Percentiles rank a stretch among this genome's conserved stretches.
These are phyloP conservation scores for Hipposideros armiger DNA, from an alignment of 2,113 vertebrate species.

Conservation along the genomic window DNA sequence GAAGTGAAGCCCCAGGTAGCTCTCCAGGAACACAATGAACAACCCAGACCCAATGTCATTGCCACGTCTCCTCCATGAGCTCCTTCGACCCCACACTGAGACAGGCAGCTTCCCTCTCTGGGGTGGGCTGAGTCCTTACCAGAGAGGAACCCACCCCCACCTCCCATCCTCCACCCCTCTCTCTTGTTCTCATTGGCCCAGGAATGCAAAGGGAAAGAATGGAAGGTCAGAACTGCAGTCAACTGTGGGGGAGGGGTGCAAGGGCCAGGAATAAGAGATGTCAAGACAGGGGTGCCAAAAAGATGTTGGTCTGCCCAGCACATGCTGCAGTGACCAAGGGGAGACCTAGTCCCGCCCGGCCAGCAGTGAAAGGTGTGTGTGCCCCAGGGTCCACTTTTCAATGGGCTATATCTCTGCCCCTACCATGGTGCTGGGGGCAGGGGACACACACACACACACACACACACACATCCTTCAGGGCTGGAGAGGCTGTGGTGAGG, in stretches of 20 bases:
- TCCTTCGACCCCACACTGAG: rapidly evolving
- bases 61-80: neutral
- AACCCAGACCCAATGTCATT: neutral
- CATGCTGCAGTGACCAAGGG: neutral
- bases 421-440: neutral
- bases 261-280: neutral
- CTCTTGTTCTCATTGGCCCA: neutral
- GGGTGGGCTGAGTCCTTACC: neutral
- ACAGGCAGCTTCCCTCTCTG: neutral
- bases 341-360: neutral
- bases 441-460: neutral
- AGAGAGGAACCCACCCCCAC: neutral
- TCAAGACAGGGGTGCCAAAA: neutral
- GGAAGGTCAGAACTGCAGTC: neutral
- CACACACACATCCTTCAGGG: neutral
- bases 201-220: neutral
- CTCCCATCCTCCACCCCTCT: too few species aligned
- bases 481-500: constrained; percentile 61
- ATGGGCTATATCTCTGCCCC: neutral
- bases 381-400: neutral
- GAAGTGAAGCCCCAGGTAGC: neutral
- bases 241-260: neutral
- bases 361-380: too few species aligned
- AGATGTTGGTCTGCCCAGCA: neutral
- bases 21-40: neutral